A percentile compares a stretch with the other conserved stretches of the same genome.
Evolutionary conservation across 2,797 vertebrate species (phyloP).

Genomic region (Otolemur crassicaudatus): DNA sequence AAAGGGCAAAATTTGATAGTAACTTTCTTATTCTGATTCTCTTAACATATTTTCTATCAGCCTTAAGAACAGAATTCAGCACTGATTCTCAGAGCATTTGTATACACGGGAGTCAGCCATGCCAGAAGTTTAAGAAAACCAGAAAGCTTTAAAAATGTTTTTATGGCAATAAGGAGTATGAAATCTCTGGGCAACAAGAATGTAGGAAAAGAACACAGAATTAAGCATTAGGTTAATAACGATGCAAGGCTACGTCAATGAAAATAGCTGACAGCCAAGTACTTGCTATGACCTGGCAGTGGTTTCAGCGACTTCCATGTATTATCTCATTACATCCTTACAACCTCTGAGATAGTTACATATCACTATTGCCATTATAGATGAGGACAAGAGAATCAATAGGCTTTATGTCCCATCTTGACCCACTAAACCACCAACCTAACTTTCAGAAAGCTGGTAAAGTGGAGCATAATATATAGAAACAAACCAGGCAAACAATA

Average conservation of each 20-base stretch:
- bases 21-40: neutral
- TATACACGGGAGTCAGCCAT: neutral
- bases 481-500: neutral
- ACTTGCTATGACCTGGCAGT: neutral
- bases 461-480: neutral
- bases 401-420: neutral
- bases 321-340: neutral
- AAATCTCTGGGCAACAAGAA: neutral
- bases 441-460: neutral
- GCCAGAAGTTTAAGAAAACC: neutral
- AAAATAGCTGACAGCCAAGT: neutral
- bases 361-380: neutral
- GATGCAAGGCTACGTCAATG: neutral
- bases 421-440: neutral
- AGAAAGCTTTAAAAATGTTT: neutral
- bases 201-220: neutral
- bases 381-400: neutral
- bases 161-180: neutral
- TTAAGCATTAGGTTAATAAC: neutral
- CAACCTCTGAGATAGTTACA: rapidly evolving
- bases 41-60: neutral
- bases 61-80: neutral
- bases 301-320: rapidly evolving
- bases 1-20: neutral
- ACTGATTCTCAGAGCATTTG: neutral